phyloP scores from a whole-genome alignment of 35 echinoderm and acorn worm genomes.

The Chiridota heheva region DNA sequence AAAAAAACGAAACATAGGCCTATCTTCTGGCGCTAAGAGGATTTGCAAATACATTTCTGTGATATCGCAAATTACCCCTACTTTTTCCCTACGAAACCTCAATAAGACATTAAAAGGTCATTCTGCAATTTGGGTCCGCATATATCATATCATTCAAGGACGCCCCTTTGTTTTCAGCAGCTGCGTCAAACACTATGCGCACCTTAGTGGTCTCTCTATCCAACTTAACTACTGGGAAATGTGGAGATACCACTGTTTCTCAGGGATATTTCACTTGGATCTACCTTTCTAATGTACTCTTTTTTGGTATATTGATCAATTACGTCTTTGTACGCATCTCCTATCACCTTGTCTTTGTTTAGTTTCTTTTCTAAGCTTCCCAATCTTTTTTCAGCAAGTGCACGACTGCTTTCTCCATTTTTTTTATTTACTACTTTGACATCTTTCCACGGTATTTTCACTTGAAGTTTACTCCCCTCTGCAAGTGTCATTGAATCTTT shows the following conservation, averaged over 20 bases:
- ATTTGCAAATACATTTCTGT: constrained; percentile 31
- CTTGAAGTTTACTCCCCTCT: not conserved
- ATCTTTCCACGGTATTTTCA: constrained; percentile 23
- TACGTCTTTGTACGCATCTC: constrained; percentile 1
- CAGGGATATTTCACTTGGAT: not conserved
- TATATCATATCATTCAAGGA: constrained; percentile 21
- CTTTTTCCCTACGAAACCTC: constrained; percentile 6
- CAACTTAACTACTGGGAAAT: constrained; percentile 9
- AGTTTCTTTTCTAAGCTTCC: constrained; percentile 26
- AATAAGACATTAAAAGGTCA: constrained; percentile 38
- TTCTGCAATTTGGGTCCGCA: constrained; percentile 19
- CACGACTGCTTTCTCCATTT: not conserved
- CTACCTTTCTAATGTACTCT: constrained; percentile 13
- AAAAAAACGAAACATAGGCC: constrained; percentile 19
- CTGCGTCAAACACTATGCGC: constrained; percentile 23
- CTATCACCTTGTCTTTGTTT: not conserved
- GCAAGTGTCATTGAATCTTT: not conserved
- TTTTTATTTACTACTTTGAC: not conserved
- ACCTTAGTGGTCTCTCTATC: constrained; percentile 25
- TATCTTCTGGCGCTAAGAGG: not conserved
- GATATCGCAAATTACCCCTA: constrained; percentile 17
- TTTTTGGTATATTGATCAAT: constrained; percentile 15
- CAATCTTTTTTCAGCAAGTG: constrained; percentile 6
- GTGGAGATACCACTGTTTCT: constrained; percentile 19
- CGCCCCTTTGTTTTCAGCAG: not conserved